Evolutionary conservation across 2,113 vertebrate species (phyloP), one percentile per base, ranked within the genome.

Genomic region (Corythoichthys intestinalis): DNA sequence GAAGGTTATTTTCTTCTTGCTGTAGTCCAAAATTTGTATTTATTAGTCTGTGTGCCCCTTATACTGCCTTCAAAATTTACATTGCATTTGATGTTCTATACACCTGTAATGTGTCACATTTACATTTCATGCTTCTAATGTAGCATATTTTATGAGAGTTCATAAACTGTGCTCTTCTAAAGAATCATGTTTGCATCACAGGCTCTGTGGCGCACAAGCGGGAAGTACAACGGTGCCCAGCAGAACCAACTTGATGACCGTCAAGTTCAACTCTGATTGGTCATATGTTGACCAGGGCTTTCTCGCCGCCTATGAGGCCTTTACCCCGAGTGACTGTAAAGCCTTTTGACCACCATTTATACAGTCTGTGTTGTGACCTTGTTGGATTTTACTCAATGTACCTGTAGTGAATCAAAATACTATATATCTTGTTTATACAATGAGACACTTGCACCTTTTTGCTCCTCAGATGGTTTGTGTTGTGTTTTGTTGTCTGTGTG

Each of bases 251-350:
- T 82, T 4, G 48, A 91, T 95, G 3, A 85, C 80, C 0, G 86
- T 98, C 1, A 87, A 0, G 1, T 96, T 98, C 73, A 78, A 85
- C 15, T 98, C 96, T 0, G 95, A 97, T 71, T 74, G 70, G 2
- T 94, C 94, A 9, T 90, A 92, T 69, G 94, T 95, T 0, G 90
- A 94, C 77, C 92, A 88, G 0, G 96, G 96, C 0, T 98, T 98
- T 88, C 74, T 66, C 0, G 96, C 95, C 0, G 86, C 93, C 57
- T 98, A 90, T 74, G 81, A 95, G 56, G 92, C 94, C 20, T 98
- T 94, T 0, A 86, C 96, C 69, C 94, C 95, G 0, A 86, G n/a
- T 0, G 87, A 97, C 58, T 94, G 96, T 98, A 80, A 92, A 93
- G 6, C n/a, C 1, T 48, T 10, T 66, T 52, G 15, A 41, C 47